Evolutionary conservation across 2,797 vertebrate species (phyloP), one percentile per base, ranked within the genome.

Genomic region (Echeneis naucrates): DNA sequence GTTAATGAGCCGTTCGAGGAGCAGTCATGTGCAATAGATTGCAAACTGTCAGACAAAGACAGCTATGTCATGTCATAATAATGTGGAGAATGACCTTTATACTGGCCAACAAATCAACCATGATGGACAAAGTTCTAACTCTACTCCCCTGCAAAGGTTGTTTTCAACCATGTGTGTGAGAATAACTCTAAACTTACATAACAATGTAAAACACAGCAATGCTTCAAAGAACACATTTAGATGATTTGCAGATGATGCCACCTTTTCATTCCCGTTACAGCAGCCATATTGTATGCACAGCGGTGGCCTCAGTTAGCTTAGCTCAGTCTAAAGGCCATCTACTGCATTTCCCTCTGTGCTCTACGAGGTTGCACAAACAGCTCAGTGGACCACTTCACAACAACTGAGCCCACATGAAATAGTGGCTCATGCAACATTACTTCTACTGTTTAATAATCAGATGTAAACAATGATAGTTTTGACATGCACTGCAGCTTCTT

Each of bases 1-100:
- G 55, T 69, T 83, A 86, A 87, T 75, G 73, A 88, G 54, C 62
- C 24, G 19, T 55, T 65, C 69, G 17, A 68, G 16, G 32, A 55
- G 55, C 67, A 75, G 63, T 57, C 75, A 50, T 38, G 70, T 77
- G 80, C 40, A 52, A 52, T 52, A 27, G 64, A 80, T 69, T 45
- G 24, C 45, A 60, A 68, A 67, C 50, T 54, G 52, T 60, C 61
- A 60, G 14, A 40, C 32, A 67, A 57, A 61, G 73, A 81, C 42
- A 57, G 47, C 47, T 51, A 38, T 79, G 45, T 63, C 59, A 47
- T 66, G 63, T 65, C 53, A 59, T 27, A 61, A 51, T 51, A 53
- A 77, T 75, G 76, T 67, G n/a, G 35, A 11, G 51, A 60, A 9
- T 74, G 71, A 33, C 51, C 45, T 52, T 76, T 67, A 52, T 75